Conservation (phyloP, 2,888 invertebrate species). For the Spodoptera picta region DNA sequence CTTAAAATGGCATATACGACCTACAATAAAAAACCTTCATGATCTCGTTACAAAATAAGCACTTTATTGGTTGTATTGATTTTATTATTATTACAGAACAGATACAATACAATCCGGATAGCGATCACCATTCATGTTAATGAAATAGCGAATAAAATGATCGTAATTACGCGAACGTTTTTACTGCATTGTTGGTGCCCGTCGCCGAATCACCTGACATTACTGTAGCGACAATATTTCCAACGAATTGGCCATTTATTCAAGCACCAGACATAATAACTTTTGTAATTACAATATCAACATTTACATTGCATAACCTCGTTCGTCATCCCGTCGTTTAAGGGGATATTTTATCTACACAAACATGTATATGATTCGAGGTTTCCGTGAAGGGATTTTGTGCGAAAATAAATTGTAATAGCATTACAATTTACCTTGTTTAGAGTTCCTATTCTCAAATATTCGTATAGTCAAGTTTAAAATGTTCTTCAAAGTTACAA, state of each 20-base stretch:
- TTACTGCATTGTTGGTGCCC: constrained; percentile 82
- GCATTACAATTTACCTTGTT: no score
- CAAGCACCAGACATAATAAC: constrained; percentile 81
- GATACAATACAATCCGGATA: constrained; percentile 75
- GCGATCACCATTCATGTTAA: constrained; percentile 81
- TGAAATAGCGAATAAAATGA: constrained; percentile 85
- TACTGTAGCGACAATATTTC: constrained; percentile 83
- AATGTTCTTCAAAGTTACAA: no score
- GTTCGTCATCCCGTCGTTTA: constrained; percentile 28
- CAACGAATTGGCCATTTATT: constrained; percentile 84
- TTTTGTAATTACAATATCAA: constrained; percentile 80
- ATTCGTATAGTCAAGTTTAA: no score
- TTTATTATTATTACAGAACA: constrained; percentile 57
- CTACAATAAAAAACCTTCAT: constrained; percentile 1
- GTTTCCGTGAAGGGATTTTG: no score
- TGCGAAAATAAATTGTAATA: no score
- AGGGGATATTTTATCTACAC: constrained; percentile 13
- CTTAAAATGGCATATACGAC: neutral
- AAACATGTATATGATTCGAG: no score
- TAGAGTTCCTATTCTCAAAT: no score
- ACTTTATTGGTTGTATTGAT: constrained; percentile 59
- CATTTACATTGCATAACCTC: constrained; percentile 64
- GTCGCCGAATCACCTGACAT: constrained; percentile 84
- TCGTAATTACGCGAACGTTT: constrained; percentile 84
- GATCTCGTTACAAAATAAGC: constrained; percentile 21